Conservation (phyloP, 2,888 invertebrate species). For the Drosophila paranaensis region DNA sequence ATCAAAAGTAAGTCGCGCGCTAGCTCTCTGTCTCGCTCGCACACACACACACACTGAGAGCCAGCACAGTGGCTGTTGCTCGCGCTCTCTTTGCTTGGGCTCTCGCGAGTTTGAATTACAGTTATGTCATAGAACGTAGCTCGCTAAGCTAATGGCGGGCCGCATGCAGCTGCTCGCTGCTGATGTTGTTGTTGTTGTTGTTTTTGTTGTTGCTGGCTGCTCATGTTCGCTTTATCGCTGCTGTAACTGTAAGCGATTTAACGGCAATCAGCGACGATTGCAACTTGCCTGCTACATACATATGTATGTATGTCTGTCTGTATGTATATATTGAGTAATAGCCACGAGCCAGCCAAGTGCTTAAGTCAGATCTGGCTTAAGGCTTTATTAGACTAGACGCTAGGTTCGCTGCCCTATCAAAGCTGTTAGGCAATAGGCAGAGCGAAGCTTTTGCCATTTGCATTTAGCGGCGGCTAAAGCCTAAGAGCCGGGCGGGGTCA, state of each 20-base stretch:
- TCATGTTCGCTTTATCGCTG: conserved; percentile 47
- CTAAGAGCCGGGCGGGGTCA: conserved; percentile 15
- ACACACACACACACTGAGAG: not conserved
- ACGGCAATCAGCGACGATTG: conserved; percentile 61
- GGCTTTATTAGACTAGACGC: conserved; percentile 17
- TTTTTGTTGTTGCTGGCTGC: conserved; percentile 15
- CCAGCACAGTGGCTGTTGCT: not conserved
- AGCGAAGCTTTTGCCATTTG: conserved; percentile 44
- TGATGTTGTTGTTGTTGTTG: conserved; percentile 21
- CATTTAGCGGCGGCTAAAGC: too few relatives aligned
- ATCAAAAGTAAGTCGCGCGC: conserved; percentile 71
- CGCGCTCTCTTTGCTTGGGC: conserved; percentile 22
- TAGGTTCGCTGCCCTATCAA: conserved; percentile 34
- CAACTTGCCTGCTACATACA: conserved; percentile 48
- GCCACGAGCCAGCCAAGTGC: conserved; percentile 45
- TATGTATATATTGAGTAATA: conserved; percentile 62
- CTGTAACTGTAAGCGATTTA: conserved; percentile 54
- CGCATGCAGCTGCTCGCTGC: conserved; percentile 44
- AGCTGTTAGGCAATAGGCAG: conserved; percentile 14
- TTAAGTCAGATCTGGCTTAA: conserved; percentile 6
- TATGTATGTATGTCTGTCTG: conserved; percentile 22
- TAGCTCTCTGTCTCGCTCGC: conserved; percentile 22
- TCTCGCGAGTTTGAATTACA: conserved; percentile 74
- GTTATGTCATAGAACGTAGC: conserved; percentile 78
- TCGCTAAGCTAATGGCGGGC: conserved; percentile 52